Conservation (phyloP, 2,888 invertebrate species). For the Cephus sareptanus region DNA sequence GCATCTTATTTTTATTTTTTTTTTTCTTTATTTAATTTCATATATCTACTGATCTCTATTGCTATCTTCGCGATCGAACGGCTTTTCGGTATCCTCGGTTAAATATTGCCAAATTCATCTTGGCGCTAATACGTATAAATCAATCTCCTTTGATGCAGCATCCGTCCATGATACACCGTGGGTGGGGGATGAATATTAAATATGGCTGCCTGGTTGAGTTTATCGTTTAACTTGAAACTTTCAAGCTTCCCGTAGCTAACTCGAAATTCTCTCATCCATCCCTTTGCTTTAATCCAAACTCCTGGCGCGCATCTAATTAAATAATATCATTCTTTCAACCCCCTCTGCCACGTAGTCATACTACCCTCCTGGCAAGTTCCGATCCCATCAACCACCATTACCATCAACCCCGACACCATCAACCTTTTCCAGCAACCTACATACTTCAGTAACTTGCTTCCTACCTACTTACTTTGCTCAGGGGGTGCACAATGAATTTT, state of each 20-base stretch:
- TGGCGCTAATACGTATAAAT: not conserved
- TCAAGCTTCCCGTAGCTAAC: not conserved
- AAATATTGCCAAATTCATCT: not conserved
- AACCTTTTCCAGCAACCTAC: not conserved
- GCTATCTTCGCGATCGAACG: no score
- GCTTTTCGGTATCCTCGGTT: no score
- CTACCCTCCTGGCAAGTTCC: not conserved
- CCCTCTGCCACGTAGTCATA: not conserved
- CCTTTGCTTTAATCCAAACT: not conserved
- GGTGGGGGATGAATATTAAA: not conserved
- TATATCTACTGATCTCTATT: no score
- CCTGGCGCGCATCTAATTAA: conserved; percentile 10
- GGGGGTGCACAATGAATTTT: not conserved
- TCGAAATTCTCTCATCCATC: not conserved
- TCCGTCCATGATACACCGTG: not conserved
- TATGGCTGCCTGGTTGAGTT: not conserved
- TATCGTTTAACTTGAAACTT: not conserved
- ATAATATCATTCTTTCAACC: conserved; percentile 3
- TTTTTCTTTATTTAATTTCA: not conserved
- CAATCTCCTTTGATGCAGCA: not conserved
- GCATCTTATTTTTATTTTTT: not conserved
- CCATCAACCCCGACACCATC: not conserved
- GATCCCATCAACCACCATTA: not conserved
- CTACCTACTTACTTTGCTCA: not conserved
- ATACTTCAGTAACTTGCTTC: not conserved